Conservation (phyloP, 1,140 invertebrate species). For the Cephus cinctus region DNA sequence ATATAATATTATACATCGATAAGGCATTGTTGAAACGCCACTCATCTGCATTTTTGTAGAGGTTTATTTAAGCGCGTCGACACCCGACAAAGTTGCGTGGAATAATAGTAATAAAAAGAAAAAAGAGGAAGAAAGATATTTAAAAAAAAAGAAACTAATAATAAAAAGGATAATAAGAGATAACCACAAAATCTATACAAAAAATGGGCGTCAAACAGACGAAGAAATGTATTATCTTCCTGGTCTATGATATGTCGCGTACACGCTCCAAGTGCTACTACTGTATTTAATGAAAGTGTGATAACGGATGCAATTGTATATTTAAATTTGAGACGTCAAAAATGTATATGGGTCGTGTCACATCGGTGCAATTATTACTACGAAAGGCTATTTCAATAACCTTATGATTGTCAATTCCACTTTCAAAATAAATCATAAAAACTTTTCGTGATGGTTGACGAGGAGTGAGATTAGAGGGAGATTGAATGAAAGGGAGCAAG, state of each 20-base stretch:
- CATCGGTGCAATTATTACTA: constrained; percentile 52
- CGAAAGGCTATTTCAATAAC: constrained; percentile 52
- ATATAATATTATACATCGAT: constrained; percentile 23
- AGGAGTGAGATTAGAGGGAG: constrained; percentile 1
- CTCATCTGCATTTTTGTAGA: constrained; percentile 31
- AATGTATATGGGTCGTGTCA: constrained; percentile 44
- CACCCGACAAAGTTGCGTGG: neutral
- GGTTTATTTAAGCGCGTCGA: neutral
- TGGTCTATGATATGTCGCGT: too few species aligned
- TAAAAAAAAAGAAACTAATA: neutral
- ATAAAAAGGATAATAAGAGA: constrained; percentile 1
- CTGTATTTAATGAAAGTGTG: constrained; percentile 21
- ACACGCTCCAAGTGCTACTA: too few species aligned
- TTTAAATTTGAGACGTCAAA: constrained; percentile 25
- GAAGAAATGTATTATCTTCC: too few species aligned
- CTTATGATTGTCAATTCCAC: constrained; percentile 57
- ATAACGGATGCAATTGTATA: constrained; percentile 21
- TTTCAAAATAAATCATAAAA: constrained; percentile 48
- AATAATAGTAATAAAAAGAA: constrained; percentile 1
- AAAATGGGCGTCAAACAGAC: too few species aligned
- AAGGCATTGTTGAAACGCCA: constrained; percentile 31
- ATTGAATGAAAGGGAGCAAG: neutral
- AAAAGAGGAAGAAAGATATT: neutral
- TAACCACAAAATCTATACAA: constrained; percentile 1
- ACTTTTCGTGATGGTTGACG: constrained; percentile 29